Evolutionary conservation across 2,797 vertebrate species (phyloP), one percentile per base, ranked within the genome.

Genomic region (Leptoclinus maculatus): DNA sequence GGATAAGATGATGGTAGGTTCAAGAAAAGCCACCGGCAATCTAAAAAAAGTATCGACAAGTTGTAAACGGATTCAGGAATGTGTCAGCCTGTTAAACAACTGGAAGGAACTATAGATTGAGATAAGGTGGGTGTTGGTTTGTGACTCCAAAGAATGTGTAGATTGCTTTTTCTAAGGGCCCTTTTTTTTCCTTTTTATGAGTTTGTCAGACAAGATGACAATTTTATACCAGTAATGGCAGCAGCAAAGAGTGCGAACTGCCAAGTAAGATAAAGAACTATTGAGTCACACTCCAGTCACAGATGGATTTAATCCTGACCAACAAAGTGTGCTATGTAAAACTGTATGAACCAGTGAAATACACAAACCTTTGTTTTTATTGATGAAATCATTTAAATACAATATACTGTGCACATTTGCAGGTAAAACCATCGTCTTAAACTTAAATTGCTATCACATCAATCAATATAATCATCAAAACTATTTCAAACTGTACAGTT

Each of bases 401-500:
- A 64, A 13, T 53, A 36, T 4, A 8, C 1, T 9, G 5, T 29
- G 36, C 17, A 63, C n/a, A 79, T 23, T 3, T 62, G 36, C 13
- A 76, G 32, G 54, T 14, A 0, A 66, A 59, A 14, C 38, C 17
- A 29, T 19, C 14, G 32, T 25, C 12, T 51, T 32, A 0, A 39
- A 49, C 2, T 54, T 41, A 16, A 38, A 47, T 66, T 16, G 21
- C 62, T 0, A 76, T 67, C 36, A 80, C 38, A 36, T 62, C 5
- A 47, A 29, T 32, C 32, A 32, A 29, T 29, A 29, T 29, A 29
- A 29, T 29, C 4, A 29, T 29, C 29, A 29, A 29, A 66, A 74
- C 45, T 23, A 72, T 68, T 73, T 76, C 13, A 53, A 10, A 70
- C 14, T 80, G 25, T 49, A 34, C 19, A 73, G 9, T 36, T 49